Base-by-base conservation (phyloP, 2,113 vertebrate species). In the Cariama cristata region DNA sequence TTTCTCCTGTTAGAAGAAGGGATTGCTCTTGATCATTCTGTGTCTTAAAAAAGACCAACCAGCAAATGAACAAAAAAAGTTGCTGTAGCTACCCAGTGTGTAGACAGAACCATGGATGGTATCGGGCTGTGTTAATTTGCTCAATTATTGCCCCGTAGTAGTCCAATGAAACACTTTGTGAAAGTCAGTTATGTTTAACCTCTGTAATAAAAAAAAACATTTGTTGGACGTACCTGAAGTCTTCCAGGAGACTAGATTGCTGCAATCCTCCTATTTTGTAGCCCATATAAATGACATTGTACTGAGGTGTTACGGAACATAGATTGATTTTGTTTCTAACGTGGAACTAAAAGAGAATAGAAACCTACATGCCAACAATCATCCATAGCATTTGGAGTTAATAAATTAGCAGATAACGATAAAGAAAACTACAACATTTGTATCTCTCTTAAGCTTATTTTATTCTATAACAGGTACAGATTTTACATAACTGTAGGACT, bases 141-240 rank as follows among this genome's bases (percentile, higher is more conserved):
- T 50, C 74, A 47, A 9, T 28, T 76, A 47, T 3, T 79, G 56
- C 38, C n/a, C 15, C 12, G 23, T 28, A 79, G 44, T 10, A n/a
- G 24, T 44, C 33, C 33, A 47, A 1, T 16, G 16, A 68, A 79
- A 59, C 6, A 28, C 14, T 42, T 50, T 16, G 32, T 53, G 28
- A 52, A 87, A 30, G 19, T 58, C 26, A 14, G 50, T 52, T 50
- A 26, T 0, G 0, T 68, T 86, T 67, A 81, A 71, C 16, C 1
- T 4, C 9, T 40, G 0, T 28, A 62, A 33, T 27, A 35, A 15
- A 52, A 52, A 21, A 28, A 45, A 2, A 24, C 4, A 4, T 80
- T 17, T 45, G 7, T 30, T 69, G 42, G 27, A 50, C 11, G 6
- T 32, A 67, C 11, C n/a, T 42, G n/a, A 85, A 63, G 11, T 63